These are phyloP conservation scores for Ivindomyrus marchei DNA, from an alignment of 2,113 vertebrate genomes.

Conservation along the genomic window DNA sequence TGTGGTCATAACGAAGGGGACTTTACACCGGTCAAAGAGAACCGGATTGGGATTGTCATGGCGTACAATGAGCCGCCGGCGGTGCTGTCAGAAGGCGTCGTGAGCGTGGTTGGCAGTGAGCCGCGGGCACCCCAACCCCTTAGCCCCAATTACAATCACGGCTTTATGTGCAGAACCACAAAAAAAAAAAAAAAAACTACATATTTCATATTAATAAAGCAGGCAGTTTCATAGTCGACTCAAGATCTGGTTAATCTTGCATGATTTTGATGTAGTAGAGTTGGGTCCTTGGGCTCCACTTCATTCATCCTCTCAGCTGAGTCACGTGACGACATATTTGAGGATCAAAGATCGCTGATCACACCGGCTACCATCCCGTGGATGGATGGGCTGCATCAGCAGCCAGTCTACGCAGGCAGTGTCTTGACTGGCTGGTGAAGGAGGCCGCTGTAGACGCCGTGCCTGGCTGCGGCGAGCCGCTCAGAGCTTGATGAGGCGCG, in stretches of 20 bases:
- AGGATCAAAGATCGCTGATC: not conserved
- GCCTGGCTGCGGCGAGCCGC: not conserved
- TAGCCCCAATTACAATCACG: not conserved
- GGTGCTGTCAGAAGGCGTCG: not conserved
- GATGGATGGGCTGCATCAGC: not conserved
- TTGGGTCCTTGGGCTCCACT: not conserved
- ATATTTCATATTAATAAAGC: not conserved
- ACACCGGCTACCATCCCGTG: not conserved
- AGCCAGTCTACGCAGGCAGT: not conserved
- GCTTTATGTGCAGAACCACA: not conserved
- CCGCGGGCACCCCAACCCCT: not conserved
- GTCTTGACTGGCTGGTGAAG: not conserved
- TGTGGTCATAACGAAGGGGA: not conserved
- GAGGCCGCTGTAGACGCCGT: rapidly evolving
- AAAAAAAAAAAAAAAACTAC: not conserved
- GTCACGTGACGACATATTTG: not conserved
- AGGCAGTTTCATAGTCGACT: not conserved
- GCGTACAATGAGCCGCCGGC: not conserved
- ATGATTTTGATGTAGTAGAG: not conserved
- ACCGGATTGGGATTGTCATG: not conserved
- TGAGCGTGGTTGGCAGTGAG: not conserved
- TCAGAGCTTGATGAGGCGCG: constrained; percentile 39
- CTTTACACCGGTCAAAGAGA: not conserved
- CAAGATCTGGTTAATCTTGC: not conserved
- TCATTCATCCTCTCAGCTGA: not conserved